Evolutionary conservation across 1,140 invertebrate genomes (phyloP).

Genomic region (Hetaerina americana): DNA sequence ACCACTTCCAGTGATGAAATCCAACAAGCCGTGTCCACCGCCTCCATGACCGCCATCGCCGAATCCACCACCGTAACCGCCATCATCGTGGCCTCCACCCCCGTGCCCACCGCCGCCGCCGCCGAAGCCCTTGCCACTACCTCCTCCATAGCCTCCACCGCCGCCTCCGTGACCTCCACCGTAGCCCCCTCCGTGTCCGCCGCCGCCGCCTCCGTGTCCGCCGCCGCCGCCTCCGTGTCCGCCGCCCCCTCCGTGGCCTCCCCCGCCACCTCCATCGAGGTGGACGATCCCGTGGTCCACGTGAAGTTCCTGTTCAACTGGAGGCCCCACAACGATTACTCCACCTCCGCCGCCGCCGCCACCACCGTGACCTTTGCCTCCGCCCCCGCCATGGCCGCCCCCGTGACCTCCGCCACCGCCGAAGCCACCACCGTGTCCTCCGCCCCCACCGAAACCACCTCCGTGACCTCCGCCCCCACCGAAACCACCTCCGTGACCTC

Average conservation of each 20-base stretch:
- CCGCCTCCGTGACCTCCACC: too few relatives aligned
- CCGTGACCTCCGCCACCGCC: not conserved
- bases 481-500: not conserved
- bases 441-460: not conserved
- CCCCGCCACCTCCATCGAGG: not conserved
- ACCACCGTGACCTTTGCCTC: not conserved
- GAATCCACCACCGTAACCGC: not conserved
- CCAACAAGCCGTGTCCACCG: too few relatives aligned
- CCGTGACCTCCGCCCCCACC: not conserved
- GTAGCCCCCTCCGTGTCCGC: not conserved
- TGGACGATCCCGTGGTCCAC: not conserved
- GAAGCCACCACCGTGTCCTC: not conserved
- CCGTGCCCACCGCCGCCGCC: too few relatives aligned
- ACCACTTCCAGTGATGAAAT: too few relatives aligned
- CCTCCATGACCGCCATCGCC: not conserved
- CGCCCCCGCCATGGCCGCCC: too few relatives aligned
- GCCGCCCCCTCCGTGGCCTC: not conserved
- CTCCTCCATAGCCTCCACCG: not conserved
- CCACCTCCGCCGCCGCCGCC: not conserved
- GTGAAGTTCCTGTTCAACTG: not conserved
- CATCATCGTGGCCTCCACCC: too few relatives aligned
- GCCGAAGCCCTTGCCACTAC: not conserved
- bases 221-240: not conserved
- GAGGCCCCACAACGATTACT: not conserved
- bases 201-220: not conserved